Evolutionary conservation across 2,888 invertebrate genomes (phyloP), one percentile per base, ranked within the genome.

Genomic region (Cosmopolites sordidus): DNA sequence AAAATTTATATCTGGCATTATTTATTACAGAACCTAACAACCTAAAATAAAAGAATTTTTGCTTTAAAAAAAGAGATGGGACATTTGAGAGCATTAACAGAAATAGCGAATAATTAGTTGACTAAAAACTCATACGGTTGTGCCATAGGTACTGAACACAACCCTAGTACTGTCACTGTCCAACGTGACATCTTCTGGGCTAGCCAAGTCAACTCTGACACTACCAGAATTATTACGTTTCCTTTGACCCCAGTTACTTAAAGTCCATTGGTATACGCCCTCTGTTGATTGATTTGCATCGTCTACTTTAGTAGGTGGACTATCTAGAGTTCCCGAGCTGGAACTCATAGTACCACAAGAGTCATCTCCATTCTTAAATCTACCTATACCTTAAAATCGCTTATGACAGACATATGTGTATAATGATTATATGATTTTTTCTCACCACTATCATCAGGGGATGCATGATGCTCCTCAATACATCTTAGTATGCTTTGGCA

Each of bases 101-200:
- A 37, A 37, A 37, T 6, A 37, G 14, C 37, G 5, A 37, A 37
- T 37, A 37, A n/a, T n/a, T n/a, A n/a, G n/a, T n/a, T n/a, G n/a
- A n/a, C 37, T 14, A 6, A 37, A 37, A 37, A 12, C 29, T 83
- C 81, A 90, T 63, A 91, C 90, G 54, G 89, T 89, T 60, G 91
- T 91, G 67, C 90, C 90, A 65, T 85, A 85, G 54, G 83, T 80
- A 73, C 83, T 85, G 69, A 86, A 86, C 66, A 84, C 83, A 63
- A 85, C 85, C 67, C 87, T 80, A 54, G 85, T 84, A 62, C 87
- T 83, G 72, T 89, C 89, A 33, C 87, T 83, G 73, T 90, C 91
- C 43, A 91, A 76, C 47, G 89, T 87, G 61, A 90, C 89, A 75
- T 91, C 91, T 73, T 91, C 91, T 15, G 91, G 91, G 66, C 88